These are phyloP conservation scores for Parnassius glacialis DNA, from an alignment of 2,888 invertebrate species.

Conservation along the genomic window DNA sequence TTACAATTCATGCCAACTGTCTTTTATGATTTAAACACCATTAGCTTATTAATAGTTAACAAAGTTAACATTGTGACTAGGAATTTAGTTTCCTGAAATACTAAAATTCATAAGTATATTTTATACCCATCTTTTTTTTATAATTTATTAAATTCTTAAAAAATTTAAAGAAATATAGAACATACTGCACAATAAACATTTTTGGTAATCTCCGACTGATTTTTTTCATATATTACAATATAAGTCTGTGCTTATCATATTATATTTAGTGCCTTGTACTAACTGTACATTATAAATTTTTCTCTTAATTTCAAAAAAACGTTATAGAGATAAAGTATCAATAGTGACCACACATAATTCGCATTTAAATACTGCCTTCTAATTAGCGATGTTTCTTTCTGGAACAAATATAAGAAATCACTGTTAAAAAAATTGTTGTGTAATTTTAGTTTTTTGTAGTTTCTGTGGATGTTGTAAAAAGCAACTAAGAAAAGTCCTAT, in stretches of 20 bases:
- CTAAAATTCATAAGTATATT: neutral
- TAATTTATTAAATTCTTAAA: neutral
- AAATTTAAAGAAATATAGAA: conserved; percentile 12
- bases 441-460: no score
- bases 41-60: neutral
- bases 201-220: conserved; percentile 31
- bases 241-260: conserved; percentile 1
- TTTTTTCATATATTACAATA: conserved; percentile 10
- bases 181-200: conserved; percentile 33
- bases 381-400: conserved; percentile 49
- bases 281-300: conserved; percentile 37
- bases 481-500: no score
- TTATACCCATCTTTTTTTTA: neutral
- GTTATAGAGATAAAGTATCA: conserved; percentile 61
- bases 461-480: no score
- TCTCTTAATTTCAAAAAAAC: conserved; percentile 51
- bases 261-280: conserved; percentile 1
- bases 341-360: conserved; percentile 60
- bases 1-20: neutral
- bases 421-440: no score
- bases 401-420: conserved; percentile 41
- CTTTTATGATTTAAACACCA: neutral
- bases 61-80: conserved; percentile 16
- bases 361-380: conserved; percentile 51
- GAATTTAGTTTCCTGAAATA: neutral